Conservation (phyloP, 1,140 invertebrate genomes). For the Venturia canescens region DNA sequence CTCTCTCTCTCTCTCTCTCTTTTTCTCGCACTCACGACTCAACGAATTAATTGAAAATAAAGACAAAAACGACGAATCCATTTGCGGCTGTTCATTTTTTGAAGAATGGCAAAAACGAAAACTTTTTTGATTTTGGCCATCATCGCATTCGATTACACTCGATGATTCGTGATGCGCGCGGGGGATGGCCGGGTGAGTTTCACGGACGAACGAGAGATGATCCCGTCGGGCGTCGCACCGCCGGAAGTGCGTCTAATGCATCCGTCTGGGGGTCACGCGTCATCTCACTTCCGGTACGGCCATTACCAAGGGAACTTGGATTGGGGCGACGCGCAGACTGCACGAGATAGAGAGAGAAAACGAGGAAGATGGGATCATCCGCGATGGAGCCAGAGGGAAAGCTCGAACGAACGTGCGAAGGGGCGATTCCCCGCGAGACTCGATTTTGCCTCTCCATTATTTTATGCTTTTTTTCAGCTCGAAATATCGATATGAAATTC, state of each 20-base stretch:
- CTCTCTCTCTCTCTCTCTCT: too few relatives aligned
- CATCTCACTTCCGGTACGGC: constrained; percentile 73
- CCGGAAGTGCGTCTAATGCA: constrained; percentile 78
- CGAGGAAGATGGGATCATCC: constrained; percentile 18
- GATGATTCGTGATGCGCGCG: constrained; percentile 63
- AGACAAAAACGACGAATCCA: too few relatives aligned
- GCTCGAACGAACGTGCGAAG: not conserved
- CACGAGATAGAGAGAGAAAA: not conserved
- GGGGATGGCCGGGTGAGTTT: constrained; percentile 63
- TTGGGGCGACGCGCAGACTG: constrained; percentile 49
- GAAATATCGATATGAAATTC: too few relatives aligned
- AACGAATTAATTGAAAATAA: too few relatives aligned
- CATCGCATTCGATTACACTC: constrained; percentile 51
- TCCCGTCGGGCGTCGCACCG: constrained; percentile 68
- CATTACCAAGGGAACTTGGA: constrained; percentile 72
- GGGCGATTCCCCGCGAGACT: not conserved
- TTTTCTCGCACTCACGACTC: too few relatives aligned
- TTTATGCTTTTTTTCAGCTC: too few relatives aligned
- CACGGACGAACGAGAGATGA: constrained; percentile 57
- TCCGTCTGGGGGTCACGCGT: constrained; percentile 77
- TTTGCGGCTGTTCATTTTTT: too few relatives aligned
- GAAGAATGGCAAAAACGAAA: too few relatives aligned
- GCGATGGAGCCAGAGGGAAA: constrained; percentile 2
- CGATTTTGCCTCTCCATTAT: not conserved
- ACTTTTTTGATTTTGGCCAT: not conserved